Evolutionary conservation across 2,113 vertebrate species (phyloP).

Genomic region (Gasterosteus nipponicus): DNA sequence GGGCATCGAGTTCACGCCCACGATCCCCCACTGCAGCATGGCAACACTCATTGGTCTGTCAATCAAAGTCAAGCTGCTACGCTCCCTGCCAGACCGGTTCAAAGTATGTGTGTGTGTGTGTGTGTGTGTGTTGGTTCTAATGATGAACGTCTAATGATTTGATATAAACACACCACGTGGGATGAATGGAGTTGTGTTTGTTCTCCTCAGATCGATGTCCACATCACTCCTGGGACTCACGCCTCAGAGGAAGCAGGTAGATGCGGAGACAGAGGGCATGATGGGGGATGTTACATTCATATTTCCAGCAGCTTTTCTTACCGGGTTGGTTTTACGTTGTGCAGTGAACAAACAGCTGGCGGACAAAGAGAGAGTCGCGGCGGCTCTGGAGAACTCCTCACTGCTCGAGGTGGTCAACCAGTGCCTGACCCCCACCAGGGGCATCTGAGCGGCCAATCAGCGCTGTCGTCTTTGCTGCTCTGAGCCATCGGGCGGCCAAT

Average conservation of each 20-base stretch:
- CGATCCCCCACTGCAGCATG: constrained; percentile 99
- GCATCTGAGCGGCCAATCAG: constrained; percentile 45
- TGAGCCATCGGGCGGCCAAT: not conserved
- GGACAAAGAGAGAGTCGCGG: constrained; percentile 97
- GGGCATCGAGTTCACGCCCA: constrained; percentile 82
- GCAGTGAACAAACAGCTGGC: constrained; percentile 98
- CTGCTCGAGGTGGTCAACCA: constrained; percentile 98
- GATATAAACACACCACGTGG: not conserved
- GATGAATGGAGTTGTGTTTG: not conserved
- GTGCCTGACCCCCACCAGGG: constrained; percentile 85
- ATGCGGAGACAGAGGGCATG: not conserved
- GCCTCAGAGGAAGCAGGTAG: constrained; percentile 92
- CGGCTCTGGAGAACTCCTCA: constrained; percentile 94
- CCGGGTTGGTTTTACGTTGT: not conserved
- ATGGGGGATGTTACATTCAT: not conserved
- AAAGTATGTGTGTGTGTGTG: constrained; percentile 80
- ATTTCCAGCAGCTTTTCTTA: not conserved
- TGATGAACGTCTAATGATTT: not conserved
- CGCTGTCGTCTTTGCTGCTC: not conserved
- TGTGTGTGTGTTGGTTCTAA: no score
- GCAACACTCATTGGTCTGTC: constrained; percentile 95
- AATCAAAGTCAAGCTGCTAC: constrained; percentile 95
- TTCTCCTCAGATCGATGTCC: constrained; percentile 90
- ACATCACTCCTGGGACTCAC: constrained; percentile 93
- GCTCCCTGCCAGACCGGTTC: constrained; percentile 92